A percentile compares a stretch with the other conserved stretches of the same genome.
Evolutionary conservation across 2,113 vertebrate genomes (phyloP).

Genomic region (Glaucidium brasilianum): DNA sequence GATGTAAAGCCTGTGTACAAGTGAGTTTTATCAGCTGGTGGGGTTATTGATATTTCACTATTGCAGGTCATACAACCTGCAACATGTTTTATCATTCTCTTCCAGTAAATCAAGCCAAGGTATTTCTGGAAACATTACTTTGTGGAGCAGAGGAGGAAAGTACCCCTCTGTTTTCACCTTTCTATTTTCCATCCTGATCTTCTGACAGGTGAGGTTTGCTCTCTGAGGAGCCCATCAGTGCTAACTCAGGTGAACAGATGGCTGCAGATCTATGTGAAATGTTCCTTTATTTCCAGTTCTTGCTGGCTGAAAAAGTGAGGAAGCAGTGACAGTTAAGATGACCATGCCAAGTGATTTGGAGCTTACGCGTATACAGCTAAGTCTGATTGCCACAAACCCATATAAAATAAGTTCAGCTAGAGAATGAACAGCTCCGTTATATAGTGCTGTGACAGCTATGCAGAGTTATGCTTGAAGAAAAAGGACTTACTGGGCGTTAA

Average conservation of each 20-base stretch:
- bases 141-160: neutral
- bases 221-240: neutral
- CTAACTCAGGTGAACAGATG: neutral
- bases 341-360: neutral
- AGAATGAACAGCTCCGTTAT: neutral
- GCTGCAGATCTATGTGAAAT: neutral
- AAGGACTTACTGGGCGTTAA: neutral
- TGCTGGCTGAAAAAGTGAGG: neutral
- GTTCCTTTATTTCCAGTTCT: neutral
- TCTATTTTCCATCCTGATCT: neutral
- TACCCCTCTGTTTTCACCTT: neutral
- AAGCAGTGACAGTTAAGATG: neutral
- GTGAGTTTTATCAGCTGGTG: neutral
- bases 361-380: neutral
- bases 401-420: neutral
- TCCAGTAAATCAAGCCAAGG: neutral
- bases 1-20: neutral
- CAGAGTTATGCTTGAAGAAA: neutral
- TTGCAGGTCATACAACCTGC: neutral
- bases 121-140: neutral
- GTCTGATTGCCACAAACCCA: neutral
- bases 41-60: neutral
- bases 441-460: neutral
- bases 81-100: neutral
- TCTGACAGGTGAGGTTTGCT: neutral